Evolutionary conservation across 2,797 vertebrate genomes (phyloP).

Genomic region (Eremophila alpestris): DNA sequence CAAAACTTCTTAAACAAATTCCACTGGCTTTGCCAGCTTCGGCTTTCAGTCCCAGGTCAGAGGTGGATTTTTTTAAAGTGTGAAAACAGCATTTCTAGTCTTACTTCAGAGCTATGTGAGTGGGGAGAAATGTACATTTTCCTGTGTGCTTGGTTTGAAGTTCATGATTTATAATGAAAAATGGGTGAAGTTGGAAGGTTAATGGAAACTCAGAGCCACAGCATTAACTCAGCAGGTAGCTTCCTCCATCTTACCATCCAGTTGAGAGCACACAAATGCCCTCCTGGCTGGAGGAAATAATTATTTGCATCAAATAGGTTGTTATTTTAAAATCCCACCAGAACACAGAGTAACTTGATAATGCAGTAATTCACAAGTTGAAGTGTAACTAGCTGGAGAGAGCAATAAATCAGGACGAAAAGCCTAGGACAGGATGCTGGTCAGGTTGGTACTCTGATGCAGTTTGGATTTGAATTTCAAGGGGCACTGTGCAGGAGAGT

Average conservation of each 20-base stretch:
- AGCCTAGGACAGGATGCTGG: not conserved
- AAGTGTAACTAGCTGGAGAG: not conserved
- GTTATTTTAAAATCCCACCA: conserved; percentile 19
- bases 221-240: conserved; percentile 46
- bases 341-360: not conserved
- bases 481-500: not conserved
- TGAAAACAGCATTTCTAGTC: conserved; percentile 1
- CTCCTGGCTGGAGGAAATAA: conserved; percentile 16
- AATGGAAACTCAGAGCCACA: conserved; percentile 18
- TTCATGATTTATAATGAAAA: conserved; percentile 20
- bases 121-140: not conserved
- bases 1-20: not conserved
- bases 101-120: not conserved
- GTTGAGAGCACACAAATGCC: not conserved
- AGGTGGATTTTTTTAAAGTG: not conserved
- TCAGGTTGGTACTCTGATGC: not conserved
- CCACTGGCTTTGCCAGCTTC: not conserved
- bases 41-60: not conserved
- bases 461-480: not conserved
- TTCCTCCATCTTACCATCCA: not conserved
- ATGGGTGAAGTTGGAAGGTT: not conserved
- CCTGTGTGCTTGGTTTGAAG: not conserved
- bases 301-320: not conserved
- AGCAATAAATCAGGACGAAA: not conserved
- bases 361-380: not conserved